Evolutionary conservation across 2,888 invertebrate genomes (phyloP).

Genomic region (Calliphora vomitoria): DNA sequence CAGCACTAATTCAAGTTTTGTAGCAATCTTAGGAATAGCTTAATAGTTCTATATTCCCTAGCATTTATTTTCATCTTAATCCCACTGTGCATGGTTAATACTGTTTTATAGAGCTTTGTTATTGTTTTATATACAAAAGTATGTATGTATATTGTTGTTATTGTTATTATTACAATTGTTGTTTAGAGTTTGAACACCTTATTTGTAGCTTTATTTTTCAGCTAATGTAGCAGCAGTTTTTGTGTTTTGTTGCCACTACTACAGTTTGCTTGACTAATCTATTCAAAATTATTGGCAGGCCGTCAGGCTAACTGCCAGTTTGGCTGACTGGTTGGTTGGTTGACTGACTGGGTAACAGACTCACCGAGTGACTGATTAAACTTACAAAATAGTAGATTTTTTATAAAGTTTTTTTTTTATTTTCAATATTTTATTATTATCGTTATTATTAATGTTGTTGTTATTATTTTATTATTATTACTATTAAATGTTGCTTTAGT

Average conservation of each 20-base stretch:
- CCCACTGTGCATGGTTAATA: constrained; percentile 36
- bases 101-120: background rate
- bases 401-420: constrained; percentile 21
- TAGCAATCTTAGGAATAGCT: no score
- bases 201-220: constrained; percentile 36
- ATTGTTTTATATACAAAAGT: background rate
- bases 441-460: constrained; percentile 24
- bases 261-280: constrained; percentile 55
- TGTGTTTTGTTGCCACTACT: constrained; percentile 11
- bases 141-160: constrained; percentile 21
- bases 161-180: constrained; percentile 50
- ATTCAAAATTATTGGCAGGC: constrained; percentile 37
- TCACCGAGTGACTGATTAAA: constrained; percentile 71
- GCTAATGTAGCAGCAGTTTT: background rate
- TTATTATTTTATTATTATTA: constrained; percentile 20
- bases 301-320: background rate
- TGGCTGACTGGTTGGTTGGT: constrained; percentile 11
- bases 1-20: no score
- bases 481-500: constrained; percentile 3
- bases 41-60: no score
- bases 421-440: constrained; percentile 4
- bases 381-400: constrained; percentile 61
- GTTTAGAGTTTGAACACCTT: constrained; percentile 59
- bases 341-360: constrained; percentile 64
- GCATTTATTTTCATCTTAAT: no score